Conservation (phyloP, 2,888 invertebrate species). For the Cremastinae sp. region DNA sequence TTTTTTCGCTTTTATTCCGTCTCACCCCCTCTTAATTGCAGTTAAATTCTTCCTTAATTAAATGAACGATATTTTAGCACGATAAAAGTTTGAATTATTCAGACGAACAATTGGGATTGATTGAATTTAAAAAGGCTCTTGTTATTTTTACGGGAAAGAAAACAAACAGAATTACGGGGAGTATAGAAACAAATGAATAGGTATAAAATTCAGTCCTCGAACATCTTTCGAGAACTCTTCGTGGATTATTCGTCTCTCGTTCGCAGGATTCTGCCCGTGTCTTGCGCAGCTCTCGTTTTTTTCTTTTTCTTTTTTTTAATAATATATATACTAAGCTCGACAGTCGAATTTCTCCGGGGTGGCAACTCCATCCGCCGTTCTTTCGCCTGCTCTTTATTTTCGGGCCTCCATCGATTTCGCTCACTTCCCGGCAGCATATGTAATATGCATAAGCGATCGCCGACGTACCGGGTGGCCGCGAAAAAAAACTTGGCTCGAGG, state of each 20-base stretch:
- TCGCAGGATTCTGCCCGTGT: not conserved
- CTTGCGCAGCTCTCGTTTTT: not conserved
- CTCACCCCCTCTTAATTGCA: too few species aligned
- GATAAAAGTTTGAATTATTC: too few species aligned
- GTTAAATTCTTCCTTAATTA: too few species aligned
- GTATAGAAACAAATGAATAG: too few species aligned
- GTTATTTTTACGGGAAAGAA: too few species aligned
- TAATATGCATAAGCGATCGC: constrained; percentile 9
- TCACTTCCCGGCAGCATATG: constrained; percentile 5
- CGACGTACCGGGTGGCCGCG: not conserved
- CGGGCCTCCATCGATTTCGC: not conserved
- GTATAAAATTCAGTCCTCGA: too few species aligned
- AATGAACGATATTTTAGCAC: too few species aligned
- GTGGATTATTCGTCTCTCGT: not conserved
- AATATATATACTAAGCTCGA: not conserved
- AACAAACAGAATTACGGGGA: too few species aligned
- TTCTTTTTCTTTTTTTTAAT: not conserved
- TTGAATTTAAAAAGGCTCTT: too few species aligned
- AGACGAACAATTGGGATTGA: too few species aligned
- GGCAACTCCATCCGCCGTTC: not conserved
- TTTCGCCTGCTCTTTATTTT: not conserved
- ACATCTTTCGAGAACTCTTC: too few species aligned
- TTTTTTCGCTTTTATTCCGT: too few species aligned
- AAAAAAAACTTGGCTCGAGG: not conserved
- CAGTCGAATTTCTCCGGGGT: not conserved